Evolutionary conservation across 2,113 vertebrate genomes (phyloP).

Genomic region (Narcine bancroftii): DNA sequence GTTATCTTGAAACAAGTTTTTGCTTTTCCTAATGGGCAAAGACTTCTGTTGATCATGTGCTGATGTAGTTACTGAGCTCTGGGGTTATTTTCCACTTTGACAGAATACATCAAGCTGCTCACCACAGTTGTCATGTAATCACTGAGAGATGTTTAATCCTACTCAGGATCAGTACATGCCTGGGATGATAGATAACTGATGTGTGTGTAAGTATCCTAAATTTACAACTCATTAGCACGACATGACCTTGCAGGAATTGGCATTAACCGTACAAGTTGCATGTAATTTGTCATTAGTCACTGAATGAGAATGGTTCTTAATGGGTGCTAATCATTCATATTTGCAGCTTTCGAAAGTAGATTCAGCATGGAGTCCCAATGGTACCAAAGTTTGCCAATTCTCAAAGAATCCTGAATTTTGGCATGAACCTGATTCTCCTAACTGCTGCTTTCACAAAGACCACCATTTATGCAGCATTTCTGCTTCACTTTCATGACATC

Average conservation of each 20-base stretch:
- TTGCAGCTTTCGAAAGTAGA: not conserved
- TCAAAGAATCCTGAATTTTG: not conserved
- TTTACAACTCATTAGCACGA: not conserved
- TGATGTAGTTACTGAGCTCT: not conserved
- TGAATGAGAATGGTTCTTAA: not conserved
- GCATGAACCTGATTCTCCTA: not conserved
- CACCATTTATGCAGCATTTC: not conserved
- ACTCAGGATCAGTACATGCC: constrained; percentile 23
- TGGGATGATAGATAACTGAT: constrained; percentile 32
- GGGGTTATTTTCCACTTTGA: constrained; percentile 30
- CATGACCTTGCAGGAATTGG: constrained; percentile 10
- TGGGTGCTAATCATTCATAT: not conserved
- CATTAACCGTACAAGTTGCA: not conserved
- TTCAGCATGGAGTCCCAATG: not conserved
- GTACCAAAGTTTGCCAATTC: not conserved
- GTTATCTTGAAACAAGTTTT: not conserved
- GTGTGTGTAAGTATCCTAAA: constrained; percentile 34
- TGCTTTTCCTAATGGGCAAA: not conserved
- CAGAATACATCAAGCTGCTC: not conserved
- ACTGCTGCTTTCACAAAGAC: not conserved
- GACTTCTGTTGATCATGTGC: constrained; percentile 23
- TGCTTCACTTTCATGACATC: too few species aligned
- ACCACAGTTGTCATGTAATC: constrained; percentile 17
- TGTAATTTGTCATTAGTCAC: not conserved
- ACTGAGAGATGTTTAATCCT: constrained; percentile 20